Evolutionary conservation across 1,140 invertebrate species (phyloP), one percentile per base, ranked within the genome.

Genomic region (Aphidius gifuensis): DNA sequence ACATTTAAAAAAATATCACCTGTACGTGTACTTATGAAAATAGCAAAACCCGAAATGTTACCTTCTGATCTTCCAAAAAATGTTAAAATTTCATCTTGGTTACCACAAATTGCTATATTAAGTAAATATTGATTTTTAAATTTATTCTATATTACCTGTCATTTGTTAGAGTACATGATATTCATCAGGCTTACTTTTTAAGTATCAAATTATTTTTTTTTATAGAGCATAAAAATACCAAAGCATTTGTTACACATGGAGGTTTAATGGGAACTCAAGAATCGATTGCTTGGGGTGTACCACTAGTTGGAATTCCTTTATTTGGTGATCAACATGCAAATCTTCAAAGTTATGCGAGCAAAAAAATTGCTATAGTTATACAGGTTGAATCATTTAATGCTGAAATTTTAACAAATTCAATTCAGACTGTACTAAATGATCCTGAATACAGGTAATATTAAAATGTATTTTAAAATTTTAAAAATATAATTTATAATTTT

Each of bases 211-310:
- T 40, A 23, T 9, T 60, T 16, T 55, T 16, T 66, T 62, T 61
- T 59, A 7, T 53, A 79, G 77, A 77, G 8, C 77, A 79, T 54
- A 69, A 65, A 11, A 79, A 78, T 39, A 21, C 73, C 9, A 81
- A 82, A 60, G 84, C 83, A 0, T 92, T 92, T 62, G 83, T 92
- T 59, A 86, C 87, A 0, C 91, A 93, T 67, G 87, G 86, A 40
- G 91, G 90, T 0, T 83, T 90, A 44, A 83, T 90, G 69, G 87
- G 91, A 32, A 86, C 85, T 2, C 87, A 87, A 49, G 91, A 93
- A 74, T 85, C 89, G 5, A 81, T 90, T 49, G 85, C 90, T 67
- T 89, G 85, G 67, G 89, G 86, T 9, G 87, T 92, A 6, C 90
- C 91, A 0, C 82, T 90, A 44, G 74, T 93, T 5, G 83, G 85